Conservation (phyloP, 2,797 vertebrate genomes). For the Molossus molossus region DNA sequence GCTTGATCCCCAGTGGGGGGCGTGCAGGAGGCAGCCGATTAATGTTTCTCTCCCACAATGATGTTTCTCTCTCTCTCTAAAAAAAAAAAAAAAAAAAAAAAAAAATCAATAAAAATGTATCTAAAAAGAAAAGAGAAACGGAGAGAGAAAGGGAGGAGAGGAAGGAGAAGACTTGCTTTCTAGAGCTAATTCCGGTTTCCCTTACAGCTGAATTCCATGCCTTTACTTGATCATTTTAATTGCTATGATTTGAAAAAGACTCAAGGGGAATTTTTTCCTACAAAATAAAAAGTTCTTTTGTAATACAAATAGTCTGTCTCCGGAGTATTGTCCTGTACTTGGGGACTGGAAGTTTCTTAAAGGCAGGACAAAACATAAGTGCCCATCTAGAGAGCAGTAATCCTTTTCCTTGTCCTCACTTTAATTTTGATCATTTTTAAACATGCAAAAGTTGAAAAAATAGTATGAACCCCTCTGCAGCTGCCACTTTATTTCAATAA, state of each 20-base stretch:
- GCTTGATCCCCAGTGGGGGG: no score
- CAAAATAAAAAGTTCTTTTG: constrained; percentile 52
- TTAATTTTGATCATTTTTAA: constrained; percentile 51
- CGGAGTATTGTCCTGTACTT: neutral
- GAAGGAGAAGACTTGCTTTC: neutral
- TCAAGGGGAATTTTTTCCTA: neutral
- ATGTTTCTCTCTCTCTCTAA: no score
- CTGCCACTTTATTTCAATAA: neutral
- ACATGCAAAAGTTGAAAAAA: constrained; percentile 11
- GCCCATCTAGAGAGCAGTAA: neutral
- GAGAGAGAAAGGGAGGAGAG: neutral
- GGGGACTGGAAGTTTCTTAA: constrained; percentile 44
- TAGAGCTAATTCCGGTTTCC: constrained; percentile 1
- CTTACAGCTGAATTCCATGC: neutral
- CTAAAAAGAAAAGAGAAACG: neutral
- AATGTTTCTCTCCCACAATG: no score
- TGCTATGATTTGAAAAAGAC: constrained; percentile 37
- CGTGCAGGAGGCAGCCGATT: no score
- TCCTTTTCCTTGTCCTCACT: constrained; percentile 37
- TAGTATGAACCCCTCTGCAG: neutral
- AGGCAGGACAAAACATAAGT: neutral
- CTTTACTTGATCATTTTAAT: constrained; percentile 14
- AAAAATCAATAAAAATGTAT: no score
- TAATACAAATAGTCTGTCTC: constrained; percentile 31
- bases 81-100: no score